Conservation (phyloP, 2,888 invertebrate species). For the Nebria brevicollis region DNA sequence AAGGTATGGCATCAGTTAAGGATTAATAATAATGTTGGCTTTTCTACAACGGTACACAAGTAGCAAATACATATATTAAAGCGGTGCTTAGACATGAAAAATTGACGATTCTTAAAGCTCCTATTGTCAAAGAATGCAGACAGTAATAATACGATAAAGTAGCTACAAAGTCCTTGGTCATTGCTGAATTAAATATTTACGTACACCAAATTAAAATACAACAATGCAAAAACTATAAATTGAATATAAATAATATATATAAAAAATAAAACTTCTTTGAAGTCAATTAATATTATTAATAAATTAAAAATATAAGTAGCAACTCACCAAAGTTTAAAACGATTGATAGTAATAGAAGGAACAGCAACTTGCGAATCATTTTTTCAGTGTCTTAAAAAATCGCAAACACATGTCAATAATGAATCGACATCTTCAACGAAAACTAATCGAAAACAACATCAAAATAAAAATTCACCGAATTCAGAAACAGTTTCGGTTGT, state of each 20-base stretch:
- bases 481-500: neutral
- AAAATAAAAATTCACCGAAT: neutral
- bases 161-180: neutral
- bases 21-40: neutral
- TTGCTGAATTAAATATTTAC: neutral
- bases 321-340: slow-evolving; percentile 36
- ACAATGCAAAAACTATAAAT: neutral
- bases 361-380: slow-evolving; percentile 36
- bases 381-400: slow-evolving; percentile 16
- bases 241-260: neutral
- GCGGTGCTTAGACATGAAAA: slow-evolving; percentile 2
- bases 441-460: neutral
- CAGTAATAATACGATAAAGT: neutral
- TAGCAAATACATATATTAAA: neutral
- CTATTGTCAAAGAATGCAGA: neutral
- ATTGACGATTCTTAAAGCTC: slow-evolving; percentile 4
- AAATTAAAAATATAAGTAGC: neutral
- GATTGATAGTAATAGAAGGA: slow-evolving; percentile 34
- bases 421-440: slow-evolving; percentile 8
- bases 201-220: neutral
- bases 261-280: neutral
- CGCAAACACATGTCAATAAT: neutral
- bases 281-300: neutral
- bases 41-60: neutral
- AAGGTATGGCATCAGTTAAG: neutral